A percentile compares a stretch with the other conserved stretches of the same genome.
Evolutionary conservation across 2,797 vertebrate genomes (phyloP).

Genomic region (Parauchenoglanis punctatus): DNA sequence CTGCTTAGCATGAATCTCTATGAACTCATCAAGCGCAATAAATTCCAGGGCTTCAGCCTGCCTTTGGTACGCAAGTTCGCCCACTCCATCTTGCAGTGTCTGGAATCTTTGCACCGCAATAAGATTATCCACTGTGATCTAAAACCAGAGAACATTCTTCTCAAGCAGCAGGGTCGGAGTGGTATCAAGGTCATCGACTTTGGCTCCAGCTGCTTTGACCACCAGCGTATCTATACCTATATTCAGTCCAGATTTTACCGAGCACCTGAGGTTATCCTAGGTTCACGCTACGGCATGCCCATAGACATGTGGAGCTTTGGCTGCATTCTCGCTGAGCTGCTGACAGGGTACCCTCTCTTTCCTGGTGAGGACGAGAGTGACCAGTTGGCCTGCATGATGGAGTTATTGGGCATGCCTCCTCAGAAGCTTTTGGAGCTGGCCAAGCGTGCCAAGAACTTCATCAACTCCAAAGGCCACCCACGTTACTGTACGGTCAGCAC

Average conservation of each 20-base stretch:
- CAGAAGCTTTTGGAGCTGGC: slow-evolving; percentile 92
- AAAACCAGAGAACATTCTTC: slow-evolving; percentile 97
- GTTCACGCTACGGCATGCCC: slow-evolving; percentile 91
- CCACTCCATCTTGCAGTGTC: slow-evolving; percentile 93
- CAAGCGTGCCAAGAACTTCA: slow-evolving; percentile 95
- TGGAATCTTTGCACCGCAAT: slow-evolving; percentile 89
- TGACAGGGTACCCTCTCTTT: slow-evolving; percentile 94
- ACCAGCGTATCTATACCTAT: slow-evolving; percentile 97
- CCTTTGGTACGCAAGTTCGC: slow-evolving; percentile 95
- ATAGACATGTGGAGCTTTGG: slow-evolving; percentile 99
- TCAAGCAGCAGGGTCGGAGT: slow-evolving; percentile 94
- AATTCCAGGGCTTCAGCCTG: slow-evolving; percentile 96
- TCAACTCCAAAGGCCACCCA: slow-evolving; percentile 95
- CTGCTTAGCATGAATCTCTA: slow-evolving; percentile 96
- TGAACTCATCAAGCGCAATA: slow-evolving; percentile 96
- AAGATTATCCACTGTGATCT: slow-evolving; percentile 98
- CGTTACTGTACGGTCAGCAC: slow-evolving; percentile 90
- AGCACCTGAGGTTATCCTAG: slow-evolving; percentile 93
- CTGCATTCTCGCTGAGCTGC: slow-evolving; percentile 94
- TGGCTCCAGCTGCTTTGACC: slow-evolving; percentile 97
- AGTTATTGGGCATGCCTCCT: slow-evolving; percentile 92
- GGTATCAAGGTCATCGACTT: slow-evolving; percentile 99
- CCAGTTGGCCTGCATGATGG: slow-evolving; percentile 96
- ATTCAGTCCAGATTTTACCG: slow-evolving; percentile 98
- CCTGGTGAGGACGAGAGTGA: slow-evolving; percentile 96